Conservation (phyloP, 1,140 invertebrate genomes). For the Drepana arcuata region DNA sequence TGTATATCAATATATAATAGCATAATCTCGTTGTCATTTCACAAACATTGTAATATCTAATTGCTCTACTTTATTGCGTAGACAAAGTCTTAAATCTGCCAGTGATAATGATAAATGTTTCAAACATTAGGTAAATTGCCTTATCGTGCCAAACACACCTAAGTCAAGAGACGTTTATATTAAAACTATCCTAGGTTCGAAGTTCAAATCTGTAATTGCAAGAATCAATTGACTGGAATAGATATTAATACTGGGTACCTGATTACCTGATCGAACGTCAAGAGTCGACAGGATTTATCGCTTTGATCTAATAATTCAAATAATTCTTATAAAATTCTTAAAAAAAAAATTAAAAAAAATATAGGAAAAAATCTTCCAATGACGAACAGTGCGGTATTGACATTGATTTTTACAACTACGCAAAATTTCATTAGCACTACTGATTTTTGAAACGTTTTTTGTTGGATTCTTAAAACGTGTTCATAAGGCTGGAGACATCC, state of each 20-base stretch:
- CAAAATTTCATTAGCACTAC: background rate
- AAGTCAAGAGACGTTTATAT: conserved; percentile 14
- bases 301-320: conserved; percentile 14
- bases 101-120: no score
- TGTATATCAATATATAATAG: no score
- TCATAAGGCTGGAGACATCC: no score
- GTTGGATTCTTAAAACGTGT: no score
- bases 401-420: conserved; percentile 4
- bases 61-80: no score
- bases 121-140: conserved; percentile 13
- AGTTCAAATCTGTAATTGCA: conserved; percentile 36
- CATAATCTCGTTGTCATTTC: no score
- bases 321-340: no score
- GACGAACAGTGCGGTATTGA: conserved; percentile 1
- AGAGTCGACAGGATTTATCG: conserved; percentile 34
- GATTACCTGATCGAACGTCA: conserved; percentile 23
- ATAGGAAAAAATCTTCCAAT: no score
- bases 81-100: no score
- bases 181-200: conserved; percentile 26
- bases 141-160: conserved; percentile 7
- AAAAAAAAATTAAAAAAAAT: no score
- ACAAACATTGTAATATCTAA: no score
- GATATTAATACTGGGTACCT: conserved; percentile 36
- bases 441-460: conserved; percentile 1
- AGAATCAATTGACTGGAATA: conserved; percentile 40